Evolutionary conservation across 2,888 invertebrate genomes (phyloP).

Genomic region (Drosophila atroscutellata): DNA sequence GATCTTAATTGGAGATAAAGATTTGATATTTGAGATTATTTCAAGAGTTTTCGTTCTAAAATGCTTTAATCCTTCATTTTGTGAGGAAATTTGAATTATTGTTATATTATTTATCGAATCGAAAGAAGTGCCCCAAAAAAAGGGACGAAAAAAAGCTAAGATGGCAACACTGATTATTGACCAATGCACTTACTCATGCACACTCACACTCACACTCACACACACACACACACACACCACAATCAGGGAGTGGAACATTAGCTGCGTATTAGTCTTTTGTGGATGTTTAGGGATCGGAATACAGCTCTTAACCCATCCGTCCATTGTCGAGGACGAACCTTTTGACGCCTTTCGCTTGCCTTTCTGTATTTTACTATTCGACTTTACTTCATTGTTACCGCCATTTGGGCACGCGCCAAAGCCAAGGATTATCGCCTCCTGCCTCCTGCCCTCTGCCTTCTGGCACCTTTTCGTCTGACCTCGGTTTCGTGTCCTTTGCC

Average conservation of each 20-base stretch:
- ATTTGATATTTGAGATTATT: neutral
- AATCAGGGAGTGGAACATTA: conserved; percentile 1
- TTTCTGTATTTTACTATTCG: conserved; percentile 3
- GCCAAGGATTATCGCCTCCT: conserved; percentile 51
- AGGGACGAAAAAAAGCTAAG: neutral
- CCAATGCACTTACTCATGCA: conserved; percentile 4
- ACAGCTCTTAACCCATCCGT: conserved; percentile 48
- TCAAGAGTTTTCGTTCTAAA: neutral
- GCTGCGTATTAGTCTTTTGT: conserved; percentile 21
- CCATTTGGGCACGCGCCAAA: conserved; percentile 25
- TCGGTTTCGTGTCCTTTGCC: conserved; percentile 25
- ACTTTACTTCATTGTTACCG: neutral
- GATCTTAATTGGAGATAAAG: neutral
- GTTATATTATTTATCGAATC: neutral
- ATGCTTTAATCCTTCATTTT: neutral
- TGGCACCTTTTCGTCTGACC: conserved; percentile 3
- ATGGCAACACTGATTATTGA: neutral
- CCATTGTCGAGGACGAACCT: conserved; percentile 16
- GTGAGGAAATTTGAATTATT: neutral
- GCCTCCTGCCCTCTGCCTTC: neutral
- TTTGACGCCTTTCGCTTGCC: conserved; percentile 9
- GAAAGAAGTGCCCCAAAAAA: neutral
- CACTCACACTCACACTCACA: conserved; percentile 10
- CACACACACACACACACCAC: neutral
- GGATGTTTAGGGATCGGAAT: conserved; percentile 2